Evolutionary conservation across 2,888 invertebrate species (phyloP).

Genomic region (Drosophila austrosaltans): DNA sequence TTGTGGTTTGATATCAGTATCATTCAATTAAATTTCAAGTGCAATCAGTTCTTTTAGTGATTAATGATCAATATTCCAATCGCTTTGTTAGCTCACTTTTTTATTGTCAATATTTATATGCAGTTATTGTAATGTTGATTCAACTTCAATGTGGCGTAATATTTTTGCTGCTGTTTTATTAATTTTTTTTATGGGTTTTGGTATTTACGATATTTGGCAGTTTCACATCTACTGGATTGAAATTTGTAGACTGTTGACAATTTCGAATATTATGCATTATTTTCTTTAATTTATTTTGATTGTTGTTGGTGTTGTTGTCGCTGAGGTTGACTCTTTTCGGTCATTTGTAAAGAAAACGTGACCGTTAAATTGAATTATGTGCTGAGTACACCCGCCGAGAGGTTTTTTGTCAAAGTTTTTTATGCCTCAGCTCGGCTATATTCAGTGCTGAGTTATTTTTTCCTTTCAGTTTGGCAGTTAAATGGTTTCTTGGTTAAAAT

Average conservation of each 20-base stretch:
- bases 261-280: constrained; percentile 24
- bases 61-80: constrained; percentile 7
- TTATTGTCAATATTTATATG: constrained; percentile 62
- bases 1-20: background rate
- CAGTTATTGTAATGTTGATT: constrained; percentile 42
- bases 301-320: constrained; percentile 21
- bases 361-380: constrained; percentile 64
- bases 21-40: background rate
- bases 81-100: constrained; percentile 15
- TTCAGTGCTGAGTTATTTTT: constrained; percentile 5
- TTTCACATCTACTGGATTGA: constrained; percentile 12
- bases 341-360: constrained; percentile 61
- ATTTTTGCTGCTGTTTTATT: constrained; percentile 6
- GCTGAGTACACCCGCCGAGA: constrained; percentile 37
- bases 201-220: constrained; percentile 4
- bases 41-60: background rate
- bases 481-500: constrained; percentile 5
- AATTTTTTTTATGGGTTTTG: constrained; percentile 27
- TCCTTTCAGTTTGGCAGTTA: constrained; percentile 32
- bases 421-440: constrained; percentile 8
- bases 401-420: constrained; percentile 6
- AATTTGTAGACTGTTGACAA: background rate
- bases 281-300: constrained; percentile 37
- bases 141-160: constrained; percentile 28
- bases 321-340: constrained; percentile 12